A percentile compares a stretch with the other conserved stretches of the same genome.
Evolutionary conservation across 2,797 vertebrate genomes (phyloP).

Genomic region (Coranthus polyacanthus): DNA sequence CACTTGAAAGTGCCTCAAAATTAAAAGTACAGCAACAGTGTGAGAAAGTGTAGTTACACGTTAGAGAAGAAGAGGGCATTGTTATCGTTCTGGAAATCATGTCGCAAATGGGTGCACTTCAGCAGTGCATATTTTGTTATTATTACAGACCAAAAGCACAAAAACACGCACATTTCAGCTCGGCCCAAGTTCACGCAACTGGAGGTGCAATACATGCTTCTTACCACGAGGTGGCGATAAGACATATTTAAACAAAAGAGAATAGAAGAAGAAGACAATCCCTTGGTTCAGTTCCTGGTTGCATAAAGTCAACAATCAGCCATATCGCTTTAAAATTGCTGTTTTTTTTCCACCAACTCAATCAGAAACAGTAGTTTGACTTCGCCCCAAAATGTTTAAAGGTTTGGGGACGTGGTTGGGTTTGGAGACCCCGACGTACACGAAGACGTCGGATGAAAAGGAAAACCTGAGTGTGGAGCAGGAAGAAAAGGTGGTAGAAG

Average conservation of each 20-base stretch:
- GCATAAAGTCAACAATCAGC: constrained; percentile 2
- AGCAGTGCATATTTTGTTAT: no score
- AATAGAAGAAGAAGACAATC: constrained; percentile 44
- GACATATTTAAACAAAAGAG: fast-evolving
- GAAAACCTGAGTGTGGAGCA: constrained; percentile 31
- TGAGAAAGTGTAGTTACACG: no score
- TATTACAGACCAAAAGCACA: no score
- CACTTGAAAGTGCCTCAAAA: no score
- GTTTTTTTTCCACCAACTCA: fast-evolving
- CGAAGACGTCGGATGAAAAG: constrained; percentile 41
- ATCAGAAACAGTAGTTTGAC: fast-evolving
- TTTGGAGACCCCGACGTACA: constrained; percentile 57
- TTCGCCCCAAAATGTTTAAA: constrained; percentile 68
- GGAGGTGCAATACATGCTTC: background rate
- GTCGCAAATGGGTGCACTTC: no score
- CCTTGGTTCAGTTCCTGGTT: constrained; percentile 60
- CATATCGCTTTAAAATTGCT: background rate
- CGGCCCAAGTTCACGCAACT: no score
- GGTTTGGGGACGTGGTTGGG: constrained; percentile 82
- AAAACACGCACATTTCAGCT: no score
- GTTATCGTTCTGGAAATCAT: no score
- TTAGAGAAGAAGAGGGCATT: no score
- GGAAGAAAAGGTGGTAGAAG: constrained; percentile 78
- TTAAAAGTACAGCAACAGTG: no score
- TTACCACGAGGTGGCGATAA: constrained; percentile 39